Base-by-base conservation (phyloP, 2,113 vertebrate genomes). In the Misgurnus anguillicaudatus region DNA sequence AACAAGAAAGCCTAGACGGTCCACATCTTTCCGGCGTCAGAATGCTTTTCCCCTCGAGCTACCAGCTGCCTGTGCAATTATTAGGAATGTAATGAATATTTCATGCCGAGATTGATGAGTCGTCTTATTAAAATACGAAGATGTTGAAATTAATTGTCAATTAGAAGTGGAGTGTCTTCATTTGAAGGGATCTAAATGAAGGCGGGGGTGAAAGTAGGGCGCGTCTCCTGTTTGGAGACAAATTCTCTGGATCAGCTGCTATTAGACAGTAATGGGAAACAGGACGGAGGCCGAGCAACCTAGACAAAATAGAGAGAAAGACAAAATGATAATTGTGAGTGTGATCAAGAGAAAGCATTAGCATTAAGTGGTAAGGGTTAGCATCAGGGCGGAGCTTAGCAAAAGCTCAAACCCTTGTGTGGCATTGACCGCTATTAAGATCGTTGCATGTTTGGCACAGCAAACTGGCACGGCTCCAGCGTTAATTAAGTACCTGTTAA, bases 141-240 rank as follows among this genome's bases (percentile, higher is more conserved):
- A 94, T 93, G 92, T 92, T 92, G 90, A 92, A 94, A 93, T 93
- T 92, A 94, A 93, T 94, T 93, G 93, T 93, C 93, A 94, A 93
- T 94, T 94, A 93, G 90, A 88, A 88, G 85, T 86, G 88, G 90
- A 91, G 92, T 92, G 90, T 94, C 93, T 93, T 93, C 91, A 94
- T 94, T 92, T 90, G 89, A 89, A 89, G 84, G 87, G 89, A 91
- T 92, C 90, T 91, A 93, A 93, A 93, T 88, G 89, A 84, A 84
- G 85, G 86, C 86, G 78, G 88, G 39, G 88, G 36, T 4, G 39
- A 75, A 82, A 80, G 71, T 83, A 65, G 82, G 85, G 73, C 71
- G 57, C 60, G 53, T 78, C 75, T 79, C 79, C 73, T 81, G 80
- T 84, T 76, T 73, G 84, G 76, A 77, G 82, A 72, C 75, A 71